Base-by-base conservation (phyloP, 2,113 vertebrate genomes). In the Chrysemys picta region DNA sequence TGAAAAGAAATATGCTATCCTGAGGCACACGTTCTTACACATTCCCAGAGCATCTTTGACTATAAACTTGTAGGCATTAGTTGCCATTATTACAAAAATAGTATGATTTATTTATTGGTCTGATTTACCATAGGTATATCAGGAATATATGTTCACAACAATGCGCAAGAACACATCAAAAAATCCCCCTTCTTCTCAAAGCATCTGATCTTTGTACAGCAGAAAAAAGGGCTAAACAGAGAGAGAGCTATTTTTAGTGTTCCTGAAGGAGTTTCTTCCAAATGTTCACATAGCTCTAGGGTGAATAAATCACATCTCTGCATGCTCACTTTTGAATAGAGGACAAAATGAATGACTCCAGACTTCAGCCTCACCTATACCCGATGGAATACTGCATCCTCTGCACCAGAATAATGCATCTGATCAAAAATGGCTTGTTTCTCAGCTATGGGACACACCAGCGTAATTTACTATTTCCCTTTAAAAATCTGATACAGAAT, bases 401-500 rank as follows among this genome's bases (percentile, higher is more conserved):
- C 57, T 80, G 25, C 76, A 92, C 84, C 78, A 94, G 47, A 25
- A 76, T 93, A 87, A 89, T 14, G 35, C 38, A 87, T 95, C 95
- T 59, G 95, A 88, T 92, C 87, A 91, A 93, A 88, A 95, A 90
- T 89, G 84, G 91, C 91, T 94, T 96, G 89, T 84, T 96, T 87
- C 56, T 87, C 81, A 96, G 96, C 94, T 96, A 97, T 93, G 87
- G 90, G 90, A 96, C 91, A 95, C 80, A 94, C 89, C 57, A 90
- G 93, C 69, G 91, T 95, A 97, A 97, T 95, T 96, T 94, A 96
- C 42, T 92, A 95, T 96, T 97, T 97, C 96, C 96, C 59, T 90
- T 94, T 93, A 91, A 96, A 93, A 95, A 97, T 89, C 93, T 81
- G 93, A 49, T 92, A 87, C 84, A 87, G 91, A 97, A 96, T 96